phyloP scores from a whole-genome alignment of 1,140 invertebrate genomes.

The Patella vulgata region DNA sequence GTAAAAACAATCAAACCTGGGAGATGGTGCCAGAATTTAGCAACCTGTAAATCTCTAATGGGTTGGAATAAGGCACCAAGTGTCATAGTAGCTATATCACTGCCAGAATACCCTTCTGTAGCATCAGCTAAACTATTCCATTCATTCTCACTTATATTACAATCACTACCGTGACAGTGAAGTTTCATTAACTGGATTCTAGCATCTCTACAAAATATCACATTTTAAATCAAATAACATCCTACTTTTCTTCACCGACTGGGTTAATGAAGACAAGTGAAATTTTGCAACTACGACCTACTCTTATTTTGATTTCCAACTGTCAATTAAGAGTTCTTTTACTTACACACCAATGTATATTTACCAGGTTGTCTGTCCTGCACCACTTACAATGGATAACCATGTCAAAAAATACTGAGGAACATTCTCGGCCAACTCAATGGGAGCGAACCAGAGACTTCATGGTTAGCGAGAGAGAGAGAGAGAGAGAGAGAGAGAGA shows the following conservation, averaged over 20 bases:
- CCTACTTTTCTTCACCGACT: not conserved
- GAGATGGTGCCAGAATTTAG: slow-evolving; percentile 53
- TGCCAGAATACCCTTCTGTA: slow-evolving; percentile 72
- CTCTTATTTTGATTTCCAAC: not conserved
- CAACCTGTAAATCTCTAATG: slow-evolving; percentile 67
- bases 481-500: too few species aligned
- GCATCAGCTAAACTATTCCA: slow-evolving; percentile 66
- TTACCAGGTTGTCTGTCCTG: not conserved
- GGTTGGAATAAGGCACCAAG: slow-evolving; percentile 70
- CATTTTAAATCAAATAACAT: not conserved
- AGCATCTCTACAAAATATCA: slow-evolving; percentile 45
- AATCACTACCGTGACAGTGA: slow-evolving; percentile 43
- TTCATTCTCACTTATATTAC: slow-evolving; percentile 50
- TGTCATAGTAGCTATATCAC: slow-evolving; percentile 70
- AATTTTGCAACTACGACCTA: not conserved
- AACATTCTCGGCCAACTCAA: too few species aligned
- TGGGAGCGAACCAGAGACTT: too few species aligned
- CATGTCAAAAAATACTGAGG: too few species aligned
- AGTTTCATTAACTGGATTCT: slow-evolving; percentile 59
- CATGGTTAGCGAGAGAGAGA: too few species aligned
- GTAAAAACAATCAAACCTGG: slow-evolving; percentile 43
- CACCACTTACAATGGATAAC: too few species aligned
- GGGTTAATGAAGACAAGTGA: not conserved
- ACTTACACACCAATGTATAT: not conserved
- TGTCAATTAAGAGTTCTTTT: too few species aligned